Conservation (phyloP, 2,888 invertebrate species). For the Acronicta psi region DNA sequence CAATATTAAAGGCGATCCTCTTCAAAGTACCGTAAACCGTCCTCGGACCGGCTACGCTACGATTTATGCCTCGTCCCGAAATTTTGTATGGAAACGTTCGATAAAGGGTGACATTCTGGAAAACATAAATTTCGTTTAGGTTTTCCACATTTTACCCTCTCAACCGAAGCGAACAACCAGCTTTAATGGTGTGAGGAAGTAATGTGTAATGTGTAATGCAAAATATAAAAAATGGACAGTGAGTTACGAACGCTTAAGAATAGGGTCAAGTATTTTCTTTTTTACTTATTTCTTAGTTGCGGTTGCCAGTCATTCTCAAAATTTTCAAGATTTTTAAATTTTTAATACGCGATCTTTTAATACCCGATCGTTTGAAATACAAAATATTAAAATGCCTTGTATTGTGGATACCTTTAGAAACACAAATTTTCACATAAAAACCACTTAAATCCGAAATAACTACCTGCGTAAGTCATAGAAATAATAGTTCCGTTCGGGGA, state of each 20-base stretch:
- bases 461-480: too few relatives aligned
- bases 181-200: conserved; percentile 31
- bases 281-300: not conserved
- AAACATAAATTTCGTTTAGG: conserved; percentile 65
- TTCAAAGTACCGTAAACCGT: conserved; percentile 68
- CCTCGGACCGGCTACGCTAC: conserved; percentile 62
- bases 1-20: conserved; percentile 57
- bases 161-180: conserved; percentile 30
- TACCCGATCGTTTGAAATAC: too few relatives aligned
- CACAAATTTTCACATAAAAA: too few relatives aligned
- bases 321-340: too few relatives aligned
- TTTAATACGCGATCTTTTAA: too few relatives aligned
- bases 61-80: conserved; percentile 70
- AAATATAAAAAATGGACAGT: conserved; percentile 40
- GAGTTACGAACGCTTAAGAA: conserved; percentile 18
- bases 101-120: conserved; percentile 65
- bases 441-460: too few relatives aligned
- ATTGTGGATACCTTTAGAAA: too few relatives aligned
- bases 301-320: too few relatives aligned
- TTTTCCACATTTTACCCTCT: conserved; percentile 50
- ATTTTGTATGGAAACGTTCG: conserved; percentile 67
- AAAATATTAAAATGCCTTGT: too few relatives aligned
- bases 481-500: too few relatives aligned
- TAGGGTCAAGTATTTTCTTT: conserved; percentile 4
- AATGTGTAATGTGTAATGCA: conserved; percentile 33